Percentiles rank a stretch among this genome's conserved stretches.
phyloP scores from a whole-genome alignment of 2,888 invertebrate genomes.

The Cryptocheilus praepositus region DNA sequence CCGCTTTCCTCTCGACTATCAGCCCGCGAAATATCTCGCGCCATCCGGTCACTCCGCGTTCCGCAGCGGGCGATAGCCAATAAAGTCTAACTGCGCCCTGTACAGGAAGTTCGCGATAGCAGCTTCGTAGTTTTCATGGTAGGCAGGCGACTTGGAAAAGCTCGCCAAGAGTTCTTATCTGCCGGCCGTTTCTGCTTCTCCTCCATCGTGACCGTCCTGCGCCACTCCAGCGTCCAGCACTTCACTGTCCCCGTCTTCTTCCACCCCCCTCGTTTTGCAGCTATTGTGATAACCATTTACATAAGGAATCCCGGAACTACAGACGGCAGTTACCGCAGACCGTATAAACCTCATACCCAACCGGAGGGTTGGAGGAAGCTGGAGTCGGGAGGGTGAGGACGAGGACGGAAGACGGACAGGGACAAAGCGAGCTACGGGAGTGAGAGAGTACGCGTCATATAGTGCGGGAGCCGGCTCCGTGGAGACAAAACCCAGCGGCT shows the following conservation, averaged over 20 bases:
- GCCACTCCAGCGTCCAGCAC: constrained; percentile 16
- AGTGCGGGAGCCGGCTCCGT: not conserved
- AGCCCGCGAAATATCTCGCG: constrained; percentile 14
- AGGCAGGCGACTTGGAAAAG: constrained; percentile 57
- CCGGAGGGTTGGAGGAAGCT: not conserved
- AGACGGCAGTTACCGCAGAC: constrained; percentile 55
- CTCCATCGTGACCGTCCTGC: constrained; percentile 11
- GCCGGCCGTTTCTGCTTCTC: constrained; percentile 22
- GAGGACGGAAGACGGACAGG: not conserved
- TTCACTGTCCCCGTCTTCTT: constrained; percentile 12
- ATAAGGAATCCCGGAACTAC: constrained; percentile 63
- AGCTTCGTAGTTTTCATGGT: constrained; percentile 41
- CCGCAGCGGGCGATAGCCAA: constrained; percentile 35
- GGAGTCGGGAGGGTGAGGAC: too few species aligned
- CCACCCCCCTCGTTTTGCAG: constrained; percentile 51
- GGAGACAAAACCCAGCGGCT: constrained; percentile 3
- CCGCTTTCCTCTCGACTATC: too few species aligned
- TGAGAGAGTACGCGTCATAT: not conserved
- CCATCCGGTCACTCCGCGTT: constrained; percentile 15
- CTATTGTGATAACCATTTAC: constrained; percentile 69
- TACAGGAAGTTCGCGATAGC: constrained; percentile 61
- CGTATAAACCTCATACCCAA: constrained; percentile 28
- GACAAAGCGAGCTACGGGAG: not conserved
- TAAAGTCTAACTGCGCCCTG: constrained; percentile 64
- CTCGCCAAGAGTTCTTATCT: constrained; percentile 56